A percentile compares a stretch with the other conserved stretches of the same genome.
These are phyloP conservation scores for Leptinotarsa defecta DNA, from an alignment of 1,140 invertebrate genomes.

Conservation along the genomic window DNA sequence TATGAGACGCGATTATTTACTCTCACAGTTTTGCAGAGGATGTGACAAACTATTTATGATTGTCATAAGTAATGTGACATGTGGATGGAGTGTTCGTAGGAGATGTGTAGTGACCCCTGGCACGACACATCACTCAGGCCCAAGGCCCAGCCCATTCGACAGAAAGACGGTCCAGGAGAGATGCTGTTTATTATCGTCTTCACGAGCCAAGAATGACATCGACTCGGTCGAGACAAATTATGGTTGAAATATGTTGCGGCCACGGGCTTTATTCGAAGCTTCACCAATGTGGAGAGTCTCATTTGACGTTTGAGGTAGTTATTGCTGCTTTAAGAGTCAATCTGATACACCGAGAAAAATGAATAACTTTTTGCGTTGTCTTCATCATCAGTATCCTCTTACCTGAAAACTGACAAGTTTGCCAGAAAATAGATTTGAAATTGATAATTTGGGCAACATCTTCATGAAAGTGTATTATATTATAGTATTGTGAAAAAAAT, in stretches of 20 bases:
- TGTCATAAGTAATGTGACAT: constrained; percentile 41
- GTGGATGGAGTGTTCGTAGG: constrained; percentile 28
- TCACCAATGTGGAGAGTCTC: no score
- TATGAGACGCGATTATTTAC: constrained; percentile 33
- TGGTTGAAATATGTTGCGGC: constrained; percentile 32
- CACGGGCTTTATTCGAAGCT: constrained; percentile 13
- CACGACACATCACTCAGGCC: constrained; percentile 29
- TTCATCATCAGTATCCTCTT: no score
- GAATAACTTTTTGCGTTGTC: no score
- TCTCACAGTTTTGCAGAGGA: constrained; percentile 37
- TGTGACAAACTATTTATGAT: constrained; percentile 42
- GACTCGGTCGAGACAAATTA: constrained; percentile 32
- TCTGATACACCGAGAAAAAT: no score
- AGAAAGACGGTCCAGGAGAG: constrained; percentile 19
- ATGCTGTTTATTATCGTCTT: constrained; percentile 19
- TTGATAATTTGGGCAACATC: no score
- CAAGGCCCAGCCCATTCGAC: constrained; percentile 31
- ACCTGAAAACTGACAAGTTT: no score
- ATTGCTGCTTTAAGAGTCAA: no score
- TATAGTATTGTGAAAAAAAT: no score
- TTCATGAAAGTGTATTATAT: no score
- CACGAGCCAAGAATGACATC: constrained; percentile 13
- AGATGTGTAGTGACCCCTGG: constrained; percentile 31
- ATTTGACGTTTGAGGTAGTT: no score
- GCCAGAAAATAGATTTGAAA: no score